Evolutionary conservation across 2,797 vertebrate species (phyloP).

Genomic region (Enteromius unitaeniatus): DNA sequence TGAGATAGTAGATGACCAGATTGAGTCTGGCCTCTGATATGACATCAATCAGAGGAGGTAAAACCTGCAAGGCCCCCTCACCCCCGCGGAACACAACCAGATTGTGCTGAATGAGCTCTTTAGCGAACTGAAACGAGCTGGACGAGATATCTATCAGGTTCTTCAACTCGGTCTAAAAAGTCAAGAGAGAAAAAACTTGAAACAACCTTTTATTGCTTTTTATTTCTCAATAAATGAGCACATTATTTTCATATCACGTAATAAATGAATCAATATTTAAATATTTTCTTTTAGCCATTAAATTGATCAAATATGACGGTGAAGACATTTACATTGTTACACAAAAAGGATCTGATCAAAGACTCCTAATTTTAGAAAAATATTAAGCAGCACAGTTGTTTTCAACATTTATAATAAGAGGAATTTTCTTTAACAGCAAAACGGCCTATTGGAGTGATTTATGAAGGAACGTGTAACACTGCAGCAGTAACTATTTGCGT

Average conservation of each 20-base stretch:
- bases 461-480: neutral
- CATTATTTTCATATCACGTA: neutral
- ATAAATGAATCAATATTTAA: too few species aligned
- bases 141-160: conserved; percentile 92
- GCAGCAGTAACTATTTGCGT: neutral
- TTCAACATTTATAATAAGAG: neutral
- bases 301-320: neutral
- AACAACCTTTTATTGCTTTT: neutral
- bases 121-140: conserved; percentile 95
- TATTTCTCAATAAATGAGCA: neutral
- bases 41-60: conserved; percentile 95
- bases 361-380: neutral
- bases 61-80: conserved; percentile 92
- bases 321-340: neutral
- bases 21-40: conserved; percentile 97
- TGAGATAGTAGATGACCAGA: conserved; percentile 97
- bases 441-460: neutral
- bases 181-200: conserved; percentile 24
- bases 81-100: conserved; percentile 97
- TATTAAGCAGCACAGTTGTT: neutral
- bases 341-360: too few species aligned
- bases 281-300: neutral
- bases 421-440: neutral
- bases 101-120: conserved; percentile 97
- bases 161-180: conserved; percentile 89